Evolutionary conservation across 2,797 vertebrate genomes (phyloP).

Genomic region (Alfaro cultratus): DNA sequence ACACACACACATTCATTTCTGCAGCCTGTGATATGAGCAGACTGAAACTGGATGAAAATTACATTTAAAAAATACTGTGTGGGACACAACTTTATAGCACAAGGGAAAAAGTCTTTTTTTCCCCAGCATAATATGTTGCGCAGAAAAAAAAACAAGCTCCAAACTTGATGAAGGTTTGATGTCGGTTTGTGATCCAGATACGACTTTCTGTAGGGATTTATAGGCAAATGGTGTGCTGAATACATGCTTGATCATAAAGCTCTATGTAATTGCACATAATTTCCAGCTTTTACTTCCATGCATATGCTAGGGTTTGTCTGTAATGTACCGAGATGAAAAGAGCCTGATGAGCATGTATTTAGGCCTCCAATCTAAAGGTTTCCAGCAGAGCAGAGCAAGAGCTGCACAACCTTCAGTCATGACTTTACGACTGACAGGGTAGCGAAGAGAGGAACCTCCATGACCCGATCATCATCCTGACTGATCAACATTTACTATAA

Average conservation of each 20-base stretch:
- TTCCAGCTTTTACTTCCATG: slow-evolving; percentile 9
- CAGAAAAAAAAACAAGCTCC: not conserved
- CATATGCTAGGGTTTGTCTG: not conserved
- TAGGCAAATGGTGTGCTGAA: not conserved
- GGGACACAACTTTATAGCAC: not conserved
- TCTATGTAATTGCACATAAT: slow-evolving; percentile 15
- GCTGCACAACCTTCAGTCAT: slow-evolving; percentile 11
- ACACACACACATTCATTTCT: not conserved
- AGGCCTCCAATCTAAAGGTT: slow-evolving; percentile 17
- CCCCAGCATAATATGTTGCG: not conserved
- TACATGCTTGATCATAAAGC: slow-evolving; percentile 13
- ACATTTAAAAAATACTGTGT: not conserved
- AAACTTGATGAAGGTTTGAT: not conserved
- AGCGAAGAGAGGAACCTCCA: not conserved
- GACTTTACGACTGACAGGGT: slow-evolving; percentile 7
- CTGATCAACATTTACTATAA: not conserved
- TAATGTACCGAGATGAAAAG: slow-evolving; percentile 19
- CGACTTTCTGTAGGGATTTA: not conserved
- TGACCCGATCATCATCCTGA: not conserved
- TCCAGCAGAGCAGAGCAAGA: slow-evolving; percentile 14
- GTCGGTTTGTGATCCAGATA: not conserved
- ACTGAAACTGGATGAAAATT: not conserved
- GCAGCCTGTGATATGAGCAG: not conserved
- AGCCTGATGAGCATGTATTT: slow-evolving; percentile 32
- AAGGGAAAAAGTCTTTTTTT: not conserved